A percentile compares a stretch with the other conserved stretches of the same genome.
Conservation (phyloP, 2,888 invertebrate genomes). For the Aphidoletes aphidimyza region DNA sequence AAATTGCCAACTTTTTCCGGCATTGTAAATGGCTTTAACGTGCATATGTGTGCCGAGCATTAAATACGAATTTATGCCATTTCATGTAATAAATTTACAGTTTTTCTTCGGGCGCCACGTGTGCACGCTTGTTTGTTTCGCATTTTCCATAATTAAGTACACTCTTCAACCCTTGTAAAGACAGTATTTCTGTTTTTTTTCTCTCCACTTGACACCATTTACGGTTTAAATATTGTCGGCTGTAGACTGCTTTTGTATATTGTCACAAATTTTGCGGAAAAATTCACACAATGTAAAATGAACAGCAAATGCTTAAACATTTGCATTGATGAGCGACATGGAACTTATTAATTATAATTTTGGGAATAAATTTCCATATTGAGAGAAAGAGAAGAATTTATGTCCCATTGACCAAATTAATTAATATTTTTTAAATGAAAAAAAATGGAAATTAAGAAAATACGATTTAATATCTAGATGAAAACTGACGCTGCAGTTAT, state of each 20-base stretch:
- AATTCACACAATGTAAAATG: not conserved
- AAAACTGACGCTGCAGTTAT: too few relatives aligned
- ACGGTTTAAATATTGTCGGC: not conserved
- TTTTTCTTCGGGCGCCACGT: conserved; percentile 39
- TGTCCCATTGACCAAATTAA: too few relatives aligned
- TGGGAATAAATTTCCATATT: too few relatives aligned
- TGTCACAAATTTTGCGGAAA: not conserved
- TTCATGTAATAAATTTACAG: conserved; percentile 11
- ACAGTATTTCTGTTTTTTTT: not conserved
- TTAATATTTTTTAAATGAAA: too few relatives aligned
- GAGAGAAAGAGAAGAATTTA: too few relatives aligned
- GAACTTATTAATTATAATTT: too few relatives aligned
- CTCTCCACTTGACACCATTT: not conserved
- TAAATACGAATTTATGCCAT: conserved; percentile 48
- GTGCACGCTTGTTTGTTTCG: conserved; percentile 24
- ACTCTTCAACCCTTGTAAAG: not conserved
- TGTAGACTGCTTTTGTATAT: too few relatives aligned
- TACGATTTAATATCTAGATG: too few relatives aligned
- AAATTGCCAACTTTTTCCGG: not conserved
- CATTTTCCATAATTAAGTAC: conserved; percentile 10
- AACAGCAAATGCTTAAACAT: not conserved
- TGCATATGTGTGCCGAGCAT: conserved; percentile 35
- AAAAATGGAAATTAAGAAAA: too few relatives aligned
- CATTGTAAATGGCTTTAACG: not conserved
- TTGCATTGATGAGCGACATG: too few relatives aligned